Percentiles rank a stretch among this genome's conserved stretches.
These are phyloP conservation scores for Drosophila jambulina DNA, from an alignment of 1,140 invertebrate genomes.

Conservation along the genomic window DNA sequence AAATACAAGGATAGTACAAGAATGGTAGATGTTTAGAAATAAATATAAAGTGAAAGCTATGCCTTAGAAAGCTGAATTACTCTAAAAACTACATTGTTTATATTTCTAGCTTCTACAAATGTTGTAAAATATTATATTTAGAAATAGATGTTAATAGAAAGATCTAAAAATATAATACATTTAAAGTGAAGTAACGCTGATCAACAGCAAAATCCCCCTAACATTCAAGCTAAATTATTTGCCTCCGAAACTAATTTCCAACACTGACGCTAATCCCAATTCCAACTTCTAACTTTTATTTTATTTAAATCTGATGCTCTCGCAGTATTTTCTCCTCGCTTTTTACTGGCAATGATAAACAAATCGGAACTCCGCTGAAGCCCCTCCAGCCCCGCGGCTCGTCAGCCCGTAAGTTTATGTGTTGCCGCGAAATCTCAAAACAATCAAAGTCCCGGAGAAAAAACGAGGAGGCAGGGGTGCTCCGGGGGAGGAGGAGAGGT, in stretches of 20 bases:
- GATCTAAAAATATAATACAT: too few species aligned
- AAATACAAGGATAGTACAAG: background rate
- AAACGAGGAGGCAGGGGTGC: slow-evolving; percentile 13
- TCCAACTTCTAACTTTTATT: slow-evolving; percentile 79
- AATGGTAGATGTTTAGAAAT: too few species aligned
- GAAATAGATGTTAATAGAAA: too few species aligned
- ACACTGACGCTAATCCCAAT: slow-evolving; percentile 72
- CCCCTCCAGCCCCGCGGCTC: slow-evolving; percentile 11
- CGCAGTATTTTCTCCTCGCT: slow-evolving; percentile 7
- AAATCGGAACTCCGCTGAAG: slow-evolving; percentile 17
- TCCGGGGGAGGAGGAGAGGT: background rate
- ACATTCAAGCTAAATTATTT: slow-evolving; percentile 61
- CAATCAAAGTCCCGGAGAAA: slow-evolving; percentile 71
- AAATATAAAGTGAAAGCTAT: background rate
- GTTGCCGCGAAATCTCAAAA: slow-evolving; percentile 81
- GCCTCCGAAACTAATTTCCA: slow-evolving; percentile 69
- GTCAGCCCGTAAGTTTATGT: slow-evolving; percentile 67
- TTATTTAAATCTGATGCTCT: slow-evolving; percentile 76
- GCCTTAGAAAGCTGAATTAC: too few species aligned
- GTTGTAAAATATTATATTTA: too few species aligned
- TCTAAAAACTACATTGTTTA: background rate
- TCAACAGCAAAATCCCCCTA: slow-evolving; percentile 15
- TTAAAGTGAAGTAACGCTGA: background rate
- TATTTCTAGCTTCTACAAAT: too few species aligned
- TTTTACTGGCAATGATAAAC: slow-evolving; percentile 59